Base-by-base conservation (phyloP, 1,140 invertebrate species). In the Lordiphosa collinella region DNA sequence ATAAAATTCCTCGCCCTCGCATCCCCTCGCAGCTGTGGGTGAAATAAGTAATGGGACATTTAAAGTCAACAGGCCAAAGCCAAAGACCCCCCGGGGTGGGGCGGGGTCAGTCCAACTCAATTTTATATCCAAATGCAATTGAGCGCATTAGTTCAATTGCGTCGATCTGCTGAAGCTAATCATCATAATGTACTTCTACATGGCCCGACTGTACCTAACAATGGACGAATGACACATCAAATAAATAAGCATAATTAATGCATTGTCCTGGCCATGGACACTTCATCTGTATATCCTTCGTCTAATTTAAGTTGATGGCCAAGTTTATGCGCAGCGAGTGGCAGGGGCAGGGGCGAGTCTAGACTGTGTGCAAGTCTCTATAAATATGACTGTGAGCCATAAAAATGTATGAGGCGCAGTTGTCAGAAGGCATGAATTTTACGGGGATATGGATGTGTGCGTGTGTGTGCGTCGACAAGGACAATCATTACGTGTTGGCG, bases 191-290 rank as follows among this genome's bases (percentile, higher is more conserved):
- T 11, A 7, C 44, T 31, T 1, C 18, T 22, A 1, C 18, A 61
- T 34, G 1, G 14, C 14, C 14, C 3, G 14, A 3, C 14, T 4
- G 18, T 18, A 18, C 18, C 18, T 18, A 3, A 18, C 18, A 18
- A 18, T 18, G 18, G 18, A 3, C 18, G 18, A 18, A 18, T 18
- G 18, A 49, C 22, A 10, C 61, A 56, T 64, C 49, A 65, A 65
- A 65, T 65, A 65, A 65, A 56, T 65, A 65, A 49, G 60, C 60
- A 65, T 65, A 65, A 65, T 65, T 65, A 65, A 65, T 65, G 50
- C 61, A 63, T 22, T 61, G 22, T 7, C 22, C 5, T 25, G 22
- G 5, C 5, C 22, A 25, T 25, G 18, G 18, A 25, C 22, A 25
- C 22, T 25, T 56, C 16, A 31, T 10, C 8, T 13, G 31, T 11